Base-by-base conservation (phyloP, 1,140 invertebrate species). In the Philopotamus ludificatus region DNA sequence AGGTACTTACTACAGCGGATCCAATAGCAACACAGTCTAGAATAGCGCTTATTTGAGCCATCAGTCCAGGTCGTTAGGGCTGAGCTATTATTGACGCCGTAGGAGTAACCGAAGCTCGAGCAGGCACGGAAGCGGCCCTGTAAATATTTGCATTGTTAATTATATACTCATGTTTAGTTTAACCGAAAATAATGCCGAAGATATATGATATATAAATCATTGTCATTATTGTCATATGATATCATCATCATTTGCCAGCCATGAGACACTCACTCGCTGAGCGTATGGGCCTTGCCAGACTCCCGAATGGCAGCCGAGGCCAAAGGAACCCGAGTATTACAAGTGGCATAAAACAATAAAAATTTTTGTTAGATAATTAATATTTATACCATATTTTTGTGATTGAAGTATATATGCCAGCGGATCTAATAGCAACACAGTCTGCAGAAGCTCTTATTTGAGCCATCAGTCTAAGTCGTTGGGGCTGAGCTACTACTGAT, bases 371-470 rank as follows among this genome's bases (percentile, higher is more conserved):
- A n/a, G n/a, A n/a, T n/a, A n/a, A n/a, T n/a, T n/a, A n/a, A n/a
- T n/a, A n/a, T n/a, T n/a, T n/a, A n/a, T n/a, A n/a, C n/a, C n/a
- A n/a, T n/a, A n/a, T n/a, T n/a, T n/a, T n/a, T n/a, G n/a, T n/a
- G n/a, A n/a, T n/a, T n/a, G n/a, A n/a, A 22, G n/a, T 34, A 83
- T 83, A 73, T 76, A 86, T 84, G 70, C 94, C 86, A 34, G 92
- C 90, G 0, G 90, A 93, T 72, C 93, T 92, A 50, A 94, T 85
- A 34, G 93, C 93, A 23, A 95, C 93, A 71, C 92, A 92, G 55
- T 92, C 92, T 73, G 92, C 93, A 3, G 92, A 94, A 1, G 91
- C 91, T 62, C 91, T 93, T 92, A 95, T 95, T 80, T 96, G 91
- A 50, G 85, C 86, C 72, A 94, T 85, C 42, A 93, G 69, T 4